A percentile compares a stretch with the other conserved stretches of the same genome.
phyloP scores from a whole-genome alignment of 1,140 invertebrate species.

The Drosophila orosa region DNA sequence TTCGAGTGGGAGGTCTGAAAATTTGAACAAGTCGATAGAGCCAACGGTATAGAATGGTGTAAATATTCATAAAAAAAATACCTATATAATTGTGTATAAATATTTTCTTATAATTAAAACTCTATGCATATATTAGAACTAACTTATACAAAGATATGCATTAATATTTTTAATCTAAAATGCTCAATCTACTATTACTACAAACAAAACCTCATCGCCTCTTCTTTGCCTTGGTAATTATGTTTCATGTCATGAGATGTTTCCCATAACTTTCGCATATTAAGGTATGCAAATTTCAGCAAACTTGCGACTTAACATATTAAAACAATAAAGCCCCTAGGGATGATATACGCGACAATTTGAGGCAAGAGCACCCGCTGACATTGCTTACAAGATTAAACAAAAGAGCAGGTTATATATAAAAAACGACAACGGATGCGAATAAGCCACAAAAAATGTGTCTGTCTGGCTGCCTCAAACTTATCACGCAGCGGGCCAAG shows the following conservation, averaged over 20 bases:
- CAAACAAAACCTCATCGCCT: not conserved
- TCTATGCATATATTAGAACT: too few relatives aligned
- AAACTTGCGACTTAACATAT: conserved; percentile 65
- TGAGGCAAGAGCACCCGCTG: conserved; percentile 64
- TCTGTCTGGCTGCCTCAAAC: conserved; percentile 53
- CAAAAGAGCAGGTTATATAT: conserved; percentile 26
- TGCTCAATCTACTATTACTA: not conserved
- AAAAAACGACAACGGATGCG: conserved; percentile 47
- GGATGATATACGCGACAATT: conserved; percentile 58
- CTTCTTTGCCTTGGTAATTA: not conserved
- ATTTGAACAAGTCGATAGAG: too few relatives aligned
- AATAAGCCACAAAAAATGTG: conserved; percentile 52
- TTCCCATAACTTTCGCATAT: conserved; percentile 29
- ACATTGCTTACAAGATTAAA: conserved; percentile 74
- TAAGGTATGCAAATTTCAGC: conserved; percentile 34
- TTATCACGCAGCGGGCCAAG: conserved; percentile 45
- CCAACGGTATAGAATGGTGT: too few relatives aligned
- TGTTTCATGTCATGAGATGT: not conserved
- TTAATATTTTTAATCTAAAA: not conserved
- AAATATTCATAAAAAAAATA: too few relatives aligned
- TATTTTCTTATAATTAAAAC: too few relatives aligned
- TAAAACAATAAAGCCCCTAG: conserved; percentile 65
- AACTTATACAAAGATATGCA: not conserved
- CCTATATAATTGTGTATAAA: too few relatives aligned
- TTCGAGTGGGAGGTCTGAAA: too few relatives aligned